Evolutionary conservation across 2,888 invertebrate species (phyloP), one percentile per base, ranked within the genome.

Genomic region (Hypomecis punctinalis): DNA sequence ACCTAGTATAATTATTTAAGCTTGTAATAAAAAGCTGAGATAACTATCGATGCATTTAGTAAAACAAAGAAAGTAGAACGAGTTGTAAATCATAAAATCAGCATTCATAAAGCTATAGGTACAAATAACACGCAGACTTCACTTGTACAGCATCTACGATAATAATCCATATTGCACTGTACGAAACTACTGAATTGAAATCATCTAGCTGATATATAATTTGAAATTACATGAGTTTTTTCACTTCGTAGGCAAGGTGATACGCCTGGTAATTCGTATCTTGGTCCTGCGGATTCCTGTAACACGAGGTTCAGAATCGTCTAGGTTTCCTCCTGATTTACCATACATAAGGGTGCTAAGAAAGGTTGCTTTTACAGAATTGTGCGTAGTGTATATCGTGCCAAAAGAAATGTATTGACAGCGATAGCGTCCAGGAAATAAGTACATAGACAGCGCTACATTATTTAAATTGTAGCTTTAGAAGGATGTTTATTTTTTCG

Each of bases 241-340:
- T 98, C 96, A 99, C 98, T 98, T 99, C 98, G 96, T 99, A 99
- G 96, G 98, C 98, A 94, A 99, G 97, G 95, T 98, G 98, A 95
- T 98, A 98, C 95, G 98, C 98, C 95, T 98, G 97, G 95, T 98
- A 98, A 95, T 97, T 96, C 94, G 96, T 96, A 95, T 97, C 97
- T 95, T 97, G 97, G 89, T 95, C 96, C 89, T 93, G 94, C 91
- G 95, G 94, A 94, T 95, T 95, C 97, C 97, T 98, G 97, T 95
- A 97, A 97, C 88, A 91, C 94, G 23, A 96, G 96, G 94, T 91
- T 95, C 93, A 96, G 94, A 94, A 77, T 87, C 85, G 69, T 67
- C 69, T 71, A 67, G 65, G 63, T 65, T 61, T 67, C 66, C 51
- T 60, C 33, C 53, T 51, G 40, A 63, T 67, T 72, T 70, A 69